phyloP scores from a whole-genome alignment of 2,888 invertebrate genomes.

The Erebia palarica region DNA sequence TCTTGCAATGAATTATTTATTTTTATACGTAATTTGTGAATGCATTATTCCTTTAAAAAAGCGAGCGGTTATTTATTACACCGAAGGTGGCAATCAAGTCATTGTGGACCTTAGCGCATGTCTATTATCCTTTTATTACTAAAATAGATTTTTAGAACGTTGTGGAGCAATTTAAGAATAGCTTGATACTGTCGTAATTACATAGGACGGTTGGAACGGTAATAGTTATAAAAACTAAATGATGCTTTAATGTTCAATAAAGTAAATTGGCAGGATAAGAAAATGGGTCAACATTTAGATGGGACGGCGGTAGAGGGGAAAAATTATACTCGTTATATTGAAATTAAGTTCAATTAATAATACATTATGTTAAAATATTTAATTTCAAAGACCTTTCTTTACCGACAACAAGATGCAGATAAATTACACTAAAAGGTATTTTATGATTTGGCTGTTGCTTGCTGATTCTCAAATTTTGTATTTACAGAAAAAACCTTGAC shows the following conservation, averaged over 20 bases:
- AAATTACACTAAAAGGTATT: no score
- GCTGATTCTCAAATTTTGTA: no score
- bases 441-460: no score
- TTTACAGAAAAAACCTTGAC: no score
- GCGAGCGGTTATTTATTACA: constrained; percentile 53
- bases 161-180: constrained; percentile 74
- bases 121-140: constrained; percentile 61
- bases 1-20: constrained; percentile 41
- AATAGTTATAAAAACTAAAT: constrained; percentile 75
- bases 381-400: not conserved
- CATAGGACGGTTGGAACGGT: constrained; percentile 66
- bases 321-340: constrained; percentile 33
- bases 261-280: constrained; percentile 78
- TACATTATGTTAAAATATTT: constrained; percentile 11
- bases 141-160: constrained; percentile 64
- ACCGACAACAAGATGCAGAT: not conserved
- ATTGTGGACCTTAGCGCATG: constrained; percentile 54
- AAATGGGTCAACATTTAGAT: constrained; percentile 68
- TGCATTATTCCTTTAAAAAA: constrained; percentile 41
- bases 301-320: constrained; percentile 48
- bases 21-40: constrained; percentile 53
- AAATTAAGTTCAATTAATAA: constrained; percentile 30
- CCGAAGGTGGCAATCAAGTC: constrained; percentile 62
- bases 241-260: constrained; percentile 76
- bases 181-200: constrained; percentile 74